Conservation (phyloP, 2,888 invertebrate genomes). For the Baronia brevicornis region DNA sequence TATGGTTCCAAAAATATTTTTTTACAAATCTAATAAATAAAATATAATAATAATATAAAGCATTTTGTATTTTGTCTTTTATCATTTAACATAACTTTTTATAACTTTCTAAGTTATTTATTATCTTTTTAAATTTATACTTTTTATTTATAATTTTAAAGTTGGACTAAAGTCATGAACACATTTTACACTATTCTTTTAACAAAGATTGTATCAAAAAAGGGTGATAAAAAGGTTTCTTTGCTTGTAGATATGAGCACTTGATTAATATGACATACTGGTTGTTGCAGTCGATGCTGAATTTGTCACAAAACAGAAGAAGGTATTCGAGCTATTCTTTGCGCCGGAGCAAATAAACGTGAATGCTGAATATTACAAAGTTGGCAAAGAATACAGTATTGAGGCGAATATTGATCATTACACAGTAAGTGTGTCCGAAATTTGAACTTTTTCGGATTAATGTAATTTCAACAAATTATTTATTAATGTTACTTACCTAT, state of each 20-base stretch:
- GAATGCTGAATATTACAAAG: slow-evolving; percentile 48
- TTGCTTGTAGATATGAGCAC: no score
- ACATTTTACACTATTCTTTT: no score
- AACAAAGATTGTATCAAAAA: no score
- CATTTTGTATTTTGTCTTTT: slow-evolving; percentile 2
- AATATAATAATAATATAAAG: slow-evolving; percentile 3
- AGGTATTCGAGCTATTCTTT: slow-evolving; percentile 59
- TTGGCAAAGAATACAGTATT: slow-evolving; percentile 45
- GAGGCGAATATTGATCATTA: slow-evolving; percentile 53
- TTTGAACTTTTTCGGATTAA: neutral
- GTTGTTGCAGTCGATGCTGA: slow-evolving; percentile 24
- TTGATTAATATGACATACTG: no score
- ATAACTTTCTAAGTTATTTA: no score
- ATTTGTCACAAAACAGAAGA: slow-evolving; percentile 41
- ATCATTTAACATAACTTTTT: no score
- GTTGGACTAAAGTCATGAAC: no score
- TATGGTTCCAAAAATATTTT: no score
- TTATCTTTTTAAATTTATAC: no score
- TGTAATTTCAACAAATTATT: neutral
- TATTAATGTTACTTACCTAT: no score
- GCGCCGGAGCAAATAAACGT: slow-evolving; percentile 48
- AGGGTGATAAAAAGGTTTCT: no score
- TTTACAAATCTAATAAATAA: neutral
- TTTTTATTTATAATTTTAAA: no score
- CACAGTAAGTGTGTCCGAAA: slow-evolving; percentile 35